Evolutionary conservation across 2,888 invertebrate genomes (phyloP).

Genomic region (Lysandra bellargus): DNA sequence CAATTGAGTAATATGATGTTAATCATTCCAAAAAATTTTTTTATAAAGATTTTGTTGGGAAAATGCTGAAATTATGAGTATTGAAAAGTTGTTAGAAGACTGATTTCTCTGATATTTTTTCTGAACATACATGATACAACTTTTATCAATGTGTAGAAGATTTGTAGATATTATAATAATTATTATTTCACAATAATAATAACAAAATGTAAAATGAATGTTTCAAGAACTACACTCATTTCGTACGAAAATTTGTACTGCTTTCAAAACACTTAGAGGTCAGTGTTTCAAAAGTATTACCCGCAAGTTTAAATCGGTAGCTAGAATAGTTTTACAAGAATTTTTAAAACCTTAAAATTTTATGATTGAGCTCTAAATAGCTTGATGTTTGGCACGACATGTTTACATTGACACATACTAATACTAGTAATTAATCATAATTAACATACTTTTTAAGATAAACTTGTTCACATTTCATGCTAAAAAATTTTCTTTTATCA

Average conservation of each 20-base stretch:
- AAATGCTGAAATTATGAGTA: neutral
- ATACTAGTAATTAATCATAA: conserved; percentile 23
- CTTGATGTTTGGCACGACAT: conserved; percentile 38
- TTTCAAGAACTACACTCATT: neutral
- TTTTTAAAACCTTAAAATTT: conserved; percentile 24
- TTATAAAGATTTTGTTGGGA: neutral
- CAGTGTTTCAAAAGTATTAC: neutral
- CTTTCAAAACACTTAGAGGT: neutral
- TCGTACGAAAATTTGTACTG: conserved; percentile 6
- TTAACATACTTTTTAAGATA: conserved; percentile 22
- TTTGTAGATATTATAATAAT: too few species aligned
- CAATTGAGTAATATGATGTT: neutral
- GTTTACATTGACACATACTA: conserved; percentile 36
- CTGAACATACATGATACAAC: too few species aligned
- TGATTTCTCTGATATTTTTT: neutral
- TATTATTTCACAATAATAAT: neutral
- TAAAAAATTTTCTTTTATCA: conserved; percentile 14
- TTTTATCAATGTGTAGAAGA: too few species aligned
- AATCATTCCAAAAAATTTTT: neutral
- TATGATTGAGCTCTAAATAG: conserved; percentile 32
- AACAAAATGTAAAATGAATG: neutral
- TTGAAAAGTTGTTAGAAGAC: neutral
- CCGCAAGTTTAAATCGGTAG: neutral
- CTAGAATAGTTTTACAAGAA: conserved; percentile 22
- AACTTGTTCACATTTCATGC: conserved; percentile 23